Conservation (phyloP, 2,888 invertebrate genomes). For the Patella caerulea region DNA sequence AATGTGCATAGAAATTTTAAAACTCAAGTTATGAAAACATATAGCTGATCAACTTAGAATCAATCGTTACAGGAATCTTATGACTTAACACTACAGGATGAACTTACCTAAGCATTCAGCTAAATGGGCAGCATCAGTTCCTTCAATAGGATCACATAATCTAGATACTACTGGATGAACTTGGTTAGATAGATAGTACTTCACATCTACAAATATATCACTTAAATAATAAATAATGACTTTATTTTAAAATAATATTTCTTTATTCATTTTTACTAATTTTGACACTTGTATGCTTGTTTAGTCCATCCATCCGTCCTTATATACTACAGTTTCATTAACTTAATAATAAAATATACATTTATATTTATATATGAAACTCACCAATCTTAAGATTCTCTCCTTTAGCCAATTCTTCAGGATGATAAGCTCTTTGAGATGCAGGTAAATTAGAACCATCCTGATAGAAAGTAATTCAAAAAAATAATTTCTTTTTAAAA, state of each 20-base stretch:
- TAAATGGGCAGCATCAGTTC: constrained; percentile 89
- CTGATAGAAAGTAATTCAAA: constrained; percentile 35
- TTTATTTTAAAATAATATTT: background rate
- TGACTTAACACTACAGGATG: background rate
- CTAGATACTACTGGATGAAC: constrained; percentile 96
- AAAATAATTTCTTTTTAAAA: constrained; percentile 2
- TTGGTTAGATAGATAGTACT: constrained; percentile 95
- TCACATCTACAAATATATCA: constrained; percentile 76
- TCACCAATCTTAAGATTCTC: constrained; percentile 72
- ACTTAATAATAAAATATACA: background rate
- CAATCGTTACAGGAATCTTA: too few species aligned
- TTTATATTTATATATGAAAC: constrained; percentile 16
- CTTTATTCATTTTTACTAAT: background rate
- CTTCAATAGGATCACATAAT: constrained; percentile 95
- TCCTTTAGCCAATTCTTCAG: constrained; percentile 80
- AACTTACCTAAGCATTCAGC: constrained; percentile 86
- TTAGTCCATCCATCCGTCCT: background rate
- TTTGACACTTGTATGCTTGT: background rate
- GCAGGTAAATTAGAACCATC: constrained; percentile 78
- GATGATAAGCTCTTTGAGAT: constrained; percentile 93
- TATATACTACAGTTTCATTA: background rate
- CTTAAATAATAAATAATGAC: background rate
- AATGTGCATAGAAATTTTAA: too few species aligned
- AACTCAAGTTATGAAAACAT: too few species aligned
- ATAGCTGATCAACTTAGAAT: too few species aligned